Evolutionary conservation across 64 coral and sea anemone genomes (phyloP).

Genomic region (Trachythela sp.): DNA sequence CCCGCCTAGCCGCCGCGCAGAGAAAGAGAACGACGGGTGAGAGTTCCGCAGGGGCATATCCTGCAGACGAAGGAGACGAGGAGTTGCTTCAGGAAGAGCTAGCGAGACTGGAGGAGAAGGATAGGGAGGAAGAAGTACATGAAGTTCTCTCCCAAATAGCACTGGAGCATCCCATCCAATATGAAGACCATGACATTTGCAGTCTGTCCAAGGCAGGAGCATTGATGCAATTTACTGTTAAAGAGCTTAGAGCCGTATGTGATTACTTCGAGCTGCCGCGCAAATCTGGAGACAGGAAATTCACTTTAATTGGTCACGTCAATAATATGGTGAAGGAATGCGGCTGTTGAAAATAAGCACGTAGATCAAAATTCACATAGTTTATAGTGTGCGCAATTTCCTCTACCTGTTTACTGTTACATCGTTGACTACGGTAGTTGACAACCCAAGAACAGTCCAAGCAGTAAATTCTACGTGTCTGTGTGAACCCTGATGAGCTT

Average conservation of each 20-base stretch:
- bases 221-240: conserved; percentile 29
- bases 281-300: conserved; percentile 22
- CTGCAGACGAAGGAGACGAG: conserved; percentile 12
- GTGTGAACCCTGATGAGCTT: no score
- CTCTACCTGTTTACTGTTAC: no score
- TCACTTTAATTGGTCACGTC: conserved; percentile 27
- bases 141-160: conserved; percentile 38
- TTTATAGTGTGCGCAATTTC: no score
- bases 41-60: not conserved
- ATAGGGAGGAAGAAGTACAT: conserved; percentile 25
- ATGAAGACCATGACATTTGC: conserved; percentile 47
- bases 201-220: conserved; percentile 17
- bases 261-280: conserved; percentile 33
- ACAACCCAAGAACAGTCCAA: no score
- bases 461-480: no score
- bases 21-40: conserved; percentile 13
- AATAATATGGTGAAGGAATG: conserved; percentile 39
- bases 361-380: no score
- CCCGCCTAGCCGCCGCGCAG: conserved; percentile 28
- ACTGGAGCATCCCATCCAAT: conserved; percentile 42
- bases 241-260: conserved; percentile 30
- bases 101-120: conserved; percentile 14
- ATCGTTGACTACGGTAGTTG: no score
- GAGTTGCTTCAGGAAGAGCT: conserved; percentile 14
- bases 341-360: conserved; percentile 9